These are phyloP conservation scores for Falcaria lacertinaria DNA, from an alignment of 2,888 invertebrate species.

Conservation along the genomic window DNA sequence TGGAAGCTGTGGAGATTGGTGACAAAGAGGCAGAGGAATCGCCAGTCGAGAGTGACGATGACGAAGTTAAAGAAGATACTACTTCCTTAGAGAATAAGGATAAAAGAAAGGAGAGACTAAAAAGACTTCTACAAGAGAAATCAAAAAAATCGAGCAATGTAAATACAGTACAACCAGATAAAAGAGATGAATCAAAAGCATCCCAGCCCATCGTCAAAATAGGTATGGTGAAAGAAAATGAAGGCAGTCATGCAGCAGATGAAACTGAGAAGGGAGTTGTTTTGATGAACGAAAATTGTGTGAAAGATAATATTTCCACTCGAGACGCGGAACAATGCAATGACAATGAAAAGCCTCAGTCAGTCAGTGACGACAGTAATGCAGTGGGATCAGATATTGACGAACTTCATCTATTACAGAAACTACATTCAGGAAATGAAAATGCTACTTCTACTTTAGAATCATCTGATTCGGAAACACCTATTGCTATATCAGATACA, in stretches of 20 bases:
- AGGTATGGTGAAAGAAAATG: constrained; percentile 6
- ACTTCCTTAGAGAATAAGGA: constrained; percentile 44
- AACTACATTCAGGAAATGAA: constrained; percentile 53
- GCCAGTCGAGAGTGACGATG: constrained; percentile 65
- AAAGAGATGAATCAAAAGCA: constrained; percentile 10
- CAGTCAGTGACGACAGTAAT: constrained; percentile 39
- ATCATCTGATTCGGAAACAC: constrained; percentile 52
- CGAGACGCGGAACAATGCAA: constrained; percentile 6
- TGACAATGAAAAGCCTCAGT: constrained; percentile 25
- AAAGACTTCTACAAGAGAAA: constrained; percentile 52
- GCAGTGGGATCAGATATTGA: constrained; percentile 56
- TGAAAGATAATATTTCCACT: not conserved
- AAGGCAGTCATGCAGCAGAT: not conserved
- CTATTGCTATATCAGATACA: constrained; percentile 59
- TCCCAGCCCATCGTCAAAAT: constrained; percentile 1
- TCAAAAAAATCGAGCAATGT: constrained; percentile 32
- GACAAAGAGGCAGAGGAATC: constrained; percentile 72
- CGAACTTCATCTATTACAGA: constrained; percentile 60
- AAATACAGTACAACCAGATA: constrained; percentile 18
- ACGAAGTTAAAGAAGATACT: constrained; percentile 37
- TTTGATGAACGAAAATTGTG: not conserved
- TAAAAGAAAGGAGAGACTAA: constrained; percentile 57
- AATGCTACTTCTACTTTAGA: constrained; percentile 39
- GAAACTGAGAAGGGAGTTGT: constrained; percentile 5
- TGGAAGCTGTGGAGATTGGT: constrained; percentile 63